phyloP scores from a whole-genome alignment of 2,797 vertebrate genomes.

The Myripristis murdjan region DNA sequence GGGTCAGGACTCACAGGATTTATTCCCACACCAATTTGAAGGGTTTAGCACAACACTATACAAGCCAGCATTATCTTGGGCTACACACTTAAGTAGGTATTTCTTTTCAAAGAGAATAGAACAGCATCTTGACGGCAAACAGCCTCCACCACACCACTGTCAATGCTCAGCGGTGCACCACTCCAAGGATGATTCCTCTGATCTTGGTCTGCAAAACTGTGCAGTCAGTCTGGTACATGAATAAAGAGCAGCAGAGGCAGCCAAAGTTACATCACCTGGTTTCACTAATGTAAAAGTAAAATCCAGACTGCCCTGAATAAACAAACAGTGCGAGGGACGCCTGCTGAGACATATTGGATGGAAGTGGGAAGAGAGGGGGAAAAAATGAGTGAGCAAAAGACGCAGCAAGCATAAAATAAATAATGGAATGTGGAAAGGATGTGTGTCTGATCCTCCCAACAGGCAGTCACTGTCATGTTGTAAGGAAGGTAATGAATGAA shows the following conservation, averaged over 20 bases:
- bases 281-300: conserved; percentile 26
- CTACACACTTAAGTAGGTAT: conserved; percentile 44
- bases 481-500: conserved; percentile 70
- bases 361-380: conserved; percentile 37
- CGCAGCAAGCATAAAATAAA: conserved; percentile 59
- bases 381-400: conserved; percentile 36
- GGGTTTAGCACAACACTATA: conserved; percentile 41
- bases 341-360: conserved; percentile 52
- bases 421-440: conserved; percentile 63
- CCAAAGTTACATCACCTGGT: conserved; percentile 31
- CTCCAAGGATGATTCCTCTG: conserved; percentile 54
- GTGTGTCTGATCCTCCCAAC: conserved; percentile 66
- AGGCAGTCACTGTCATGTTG: conserved; percentile 66
- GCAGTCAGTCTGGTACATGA: conserved; percentile 31
- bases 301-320: conserved; percentile 36
- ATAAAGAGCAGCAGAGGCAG: conserved; percentile 28
- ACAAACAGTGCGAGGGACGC: conserved; percentile 52
- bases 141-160: conserved; percentile 36
- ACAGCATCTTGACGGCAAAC: conserved; percentile 33
- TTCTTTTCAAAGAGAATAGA: conserved; percentile 52
- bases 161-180: conserved; percentile 24
- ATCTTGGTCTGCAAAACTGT: conserved; percentile 28
- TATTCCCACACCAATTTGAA: conserved; percentile 49
- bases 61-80: conserved; percentile 56
- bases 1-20: conserved; percentile 51